Percentiles rank a stretch among this genome's conserved stretches.
Evolutionary conservation across 2,888 invertebrate genomes (phyloP).

Genomic region (Athetis lepigone): DNA sequence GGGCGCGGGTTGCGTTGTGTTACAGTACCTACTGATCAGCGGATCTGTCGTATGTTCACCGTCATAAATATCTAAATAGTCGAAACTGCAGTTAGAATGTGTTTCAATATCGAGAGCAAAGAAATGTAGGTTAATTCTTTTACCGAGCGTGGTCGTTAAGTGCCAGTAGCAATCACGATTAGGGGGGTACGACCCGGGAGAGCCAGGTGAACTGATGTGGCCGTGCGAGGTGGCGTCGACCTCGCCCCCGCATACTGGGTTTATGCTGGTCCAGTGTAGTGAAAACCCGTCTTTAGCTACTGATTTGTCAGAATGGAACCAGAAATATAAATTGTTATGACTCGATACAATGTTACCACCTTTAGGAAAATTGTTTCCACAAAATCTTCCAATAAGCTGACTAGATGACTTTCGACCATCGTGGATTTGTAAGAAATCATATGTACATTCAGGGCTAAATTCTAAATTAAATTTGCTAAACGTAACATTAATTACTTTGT

Average conservation of each 20-base stretch:
- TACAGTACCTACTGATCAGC: slow-evolving; percentile 93
- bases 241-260: slow-evolving; percentile 94
- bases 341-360: slow-evolving; percentile 94
- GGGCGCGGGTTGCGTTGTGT: slow-evolving; percentile 93
- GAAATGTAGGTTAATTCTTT: slow-evolving; percentile 95
- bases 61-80: slow-evolving; percentile 93
- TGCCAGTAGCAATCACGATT: slow-evolving; percentile 96
- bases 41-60: slow-evolving; percentile 86
- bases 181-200: slow-evolving; percentile 96
- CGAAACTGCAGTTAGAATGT: slow-evolving; percentile 93
- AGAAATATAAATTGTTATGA: slow-evolving; percentile 94
- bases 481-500: slow-evolving; percentile 94
- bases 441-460: slow-evolving; percentile 91
- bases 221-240: slow-evolving; percentile 92
- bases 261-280: slow-evolving; percentile 94
- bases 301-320: slow-evolving; percentile 94
- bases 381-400: slow-evolving; percentile 94
- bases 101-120: slow-evolving; percentile 94
- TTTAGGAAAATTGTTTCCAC: slow-evolving; percentile 93
- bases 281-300: slow-evolving; percentile 93
- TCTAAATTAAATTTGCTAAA: slow-evolving; percentile 95
- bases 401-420: slow-evolving; percentile 95
- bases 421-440: slow-evolving; percentile 95
- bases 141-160: slow-evolving; percentile 92
- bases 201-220: slow-evolving; percentile 95